Percentiles rank a stretch among this genome's conserved stretches.
Conservation (phyloP, 1,140 invertebrate species). For the Heliconius eleuchia region DNA sequence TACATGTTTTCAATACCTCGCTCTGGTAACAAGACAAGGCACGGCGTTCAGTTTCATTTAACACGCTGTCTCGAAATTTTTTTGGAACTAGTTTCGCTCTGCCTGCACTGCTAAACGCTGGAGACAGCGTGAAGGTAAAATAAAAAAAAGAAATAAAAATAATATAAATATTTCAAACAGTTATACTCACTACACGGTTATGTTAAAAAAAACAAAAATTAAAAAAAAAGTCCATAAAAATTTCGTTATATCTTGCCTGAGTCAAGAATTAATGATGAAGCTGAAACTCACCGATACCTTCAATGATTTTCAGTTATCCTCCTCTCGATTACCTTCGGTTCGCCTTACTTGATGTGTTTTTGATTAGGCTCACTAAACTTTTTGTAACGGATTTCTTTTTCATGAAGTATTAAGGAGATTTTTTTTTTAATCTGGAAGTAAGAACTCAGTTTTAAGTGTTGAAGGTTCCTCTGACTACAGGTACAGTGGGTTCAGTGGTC, state of each 20-base stretch:
- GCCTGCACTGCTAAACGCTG: background rate
- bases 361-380: background rate
- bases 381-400: background rate
- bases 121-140: background rate
- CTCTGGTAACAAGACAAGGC: background rate
- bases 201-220: too few relatives aligned
- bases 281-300: background rate
- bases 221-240: too few relatives aligned
- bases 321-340: background rate
- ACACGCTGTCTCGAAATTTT: background rate
- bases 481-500: too few relatives aligned
- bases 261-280: background rate
- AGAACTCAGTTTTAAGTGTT: too few relatives aligned
- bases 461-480: too few relatives aligned
- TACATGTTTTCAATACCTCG: too few relatives aligned
- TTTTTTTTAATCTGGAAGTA: background rate
- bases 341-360: constrained; percentile 10
- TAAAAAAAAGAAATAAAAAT: background rate
- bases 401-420: background rate
- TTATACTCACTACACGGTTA: too few relatives aligned
- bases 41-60: background rate
- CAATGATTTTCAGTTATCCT: background rate
- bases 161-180: background rate
- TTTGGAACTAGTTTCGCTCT: background rate
- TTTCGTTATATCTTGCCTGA: too few relatives aligned